phyloP scores from a whole-genome alignment of 2,797 vertebrate species.

The Takifugu rubripes region DNA sequence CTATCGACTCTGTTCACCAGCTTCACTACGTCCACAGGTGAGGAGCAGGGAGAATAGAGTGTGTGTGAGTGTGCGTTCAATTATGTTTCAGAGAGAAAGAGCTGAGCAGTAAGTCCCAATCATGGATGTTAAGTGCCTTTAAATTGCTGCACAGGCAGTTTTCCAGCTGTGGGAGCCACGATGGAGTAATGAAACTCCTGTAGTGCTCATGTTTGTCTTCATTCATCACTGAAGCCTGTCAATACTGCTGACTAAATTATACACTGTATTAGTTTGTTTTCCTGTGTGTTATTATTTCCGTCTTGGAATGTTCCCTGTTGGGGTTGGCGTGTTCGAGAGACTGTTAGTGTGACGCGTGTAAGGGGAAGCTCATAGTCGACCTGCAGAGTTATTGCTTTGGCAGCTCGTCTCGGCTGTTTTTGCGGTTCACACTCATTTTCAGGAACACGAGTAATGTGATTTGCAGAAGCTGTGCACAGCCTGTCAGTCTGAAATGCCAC shows the following conservation, averaged over 20 bases:
- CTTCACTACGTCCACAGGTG: conserved; percentile 98
- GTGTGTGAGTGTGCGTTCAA: neutral
- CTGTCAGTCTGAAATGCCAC: too few species aligned
- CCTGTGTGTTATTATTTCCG: conserved; percentile 17
- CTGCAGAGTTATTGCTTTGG: neutral
- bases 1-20: conserved; percentile 97
- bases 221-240: conserved; percentile 17
- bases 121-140: conserved; percentile 32
- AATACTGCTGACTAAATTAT: conserved; percentile 22
- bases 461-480: too few species aligned
- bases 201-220: conserved; percentile 17
- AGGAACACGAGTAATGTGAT: too few species aligned
- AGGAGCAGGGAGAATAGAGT: conserved; percentile 26
- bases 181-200: conserved; percentile 30
- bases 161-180: conserved; percentile 22
- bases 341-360: too few species aligned
- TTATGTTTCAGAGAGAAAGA: conserved; percentile 4
- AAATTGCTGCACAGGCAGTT: conserved; percentile 28
- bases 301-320: conserved; percentile 13
- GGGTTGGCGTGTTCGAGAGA: neutral
- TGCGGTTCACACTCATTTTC: neutral
- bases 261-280: conserved; percentile 16
- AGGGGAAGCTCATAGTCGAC: too few species aligned
- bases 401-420: neutral
- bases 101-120: conserved; percentile 12